Evolutionary conservation across 2,113 vertebrate species (phyloP), one percentile per base, ranked within the genome.

Genomic region (Lagopus muta): DNA sequence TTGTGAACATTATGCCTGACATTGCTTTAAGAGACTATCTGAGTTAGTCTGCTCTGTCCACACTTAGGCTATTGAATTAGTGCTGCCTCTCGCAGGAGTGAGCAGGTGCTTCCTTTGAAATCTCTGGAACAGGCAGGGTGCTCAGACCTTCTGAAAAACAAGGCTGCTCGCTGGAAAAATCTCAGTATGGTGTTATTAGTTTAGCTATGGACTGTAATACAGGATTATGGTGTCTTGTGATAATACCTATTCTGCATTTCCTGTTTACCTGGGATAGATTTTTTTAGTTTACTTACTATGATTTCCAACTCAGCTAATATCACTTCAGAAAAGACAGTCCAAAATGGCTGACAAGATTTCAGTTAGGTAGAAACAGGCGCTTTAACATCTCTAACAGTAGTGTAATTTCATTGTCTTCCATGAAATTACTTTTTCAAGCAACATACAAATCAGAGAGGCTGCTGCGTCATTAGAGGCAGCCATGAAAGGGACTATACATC

Each of bases 401-500:
- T 47, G 30, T 28, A 42, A 8, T 64, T 92, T 78, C 24, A 82
- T 22, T 76, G 40, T 65, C 57, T 95, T 73, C 40, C 34, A 0
- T 32, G 48, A 43, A 76, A 91, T 36, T 65, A 20, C 58, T 79
- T 20, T 50, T 93, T 25, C 72, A 89, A 86, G 58, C 81, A 79
- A 69, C 50, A 60, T 4, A 75, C 82, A 57, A 89, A 80, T 79
- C 65, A 80, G 76, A 86, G 45, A 80, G 84, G 43, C 74, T 76
- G 42, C 67, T 48, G 73, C 14, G 24, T 91, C 89, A 66, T 93
- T 88, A 93, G 42, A 91, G 67, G 62, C 78, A 79, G 57, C 55
- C 75, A 42, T 34, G 90, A 89, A 84, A 89, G 71, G 67, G 71
- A 65, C 74, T 92, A 73, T 64, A 40, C 66, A 89, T 94, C 92